Conservation (phyloP, 2,113 vertebrate genomes). For the Neomonachus schauinslandi region DNA sequence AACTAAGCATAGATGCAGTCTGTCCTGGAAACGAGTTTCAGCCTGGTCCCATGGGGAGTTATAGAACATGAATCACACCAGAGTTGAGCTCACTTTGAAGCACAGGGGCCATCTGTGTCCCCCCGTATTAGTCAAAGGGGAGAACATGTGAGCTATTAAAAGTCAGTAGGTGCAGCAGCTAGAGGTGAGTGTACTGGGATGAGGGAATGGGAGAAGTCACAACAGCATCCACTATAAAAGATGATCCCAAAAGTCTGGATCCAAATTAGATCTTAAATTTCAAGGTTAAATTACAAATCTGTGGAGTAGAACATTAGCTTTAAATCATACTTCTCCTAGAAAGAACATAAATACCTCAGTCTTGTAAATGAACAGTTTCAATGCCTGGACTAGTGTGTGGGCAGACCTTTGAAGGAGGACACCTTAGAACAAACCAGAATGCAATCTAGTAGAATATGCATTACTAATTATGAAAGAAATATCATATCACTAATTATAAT, state of each 20-base stretch:
- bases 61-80: neutral
- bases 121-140: neutral
- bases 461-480: neutral
- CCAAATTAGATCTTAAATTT: neutral
- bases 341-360: neutral
- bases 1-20: neutral
- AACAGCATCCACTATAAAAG: neutral
- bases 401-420: neutral
- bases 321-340: neutral
- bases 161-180: neutral
- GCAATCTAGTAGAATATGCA: neutral
- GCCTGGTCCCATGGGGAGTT: neutral
- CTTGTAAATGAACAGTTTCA: neutral
- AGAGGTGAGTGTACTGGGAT: neutral
- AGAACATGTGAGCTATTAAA: neutral
- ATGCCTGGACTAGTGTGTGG: neutral
- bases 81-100: neutral
- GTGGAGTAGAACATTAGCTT: neutral
- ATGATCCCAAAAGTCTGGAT: neutral
- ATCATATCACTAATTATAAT: neutral
- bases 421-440: neutral
- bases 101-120: neutral
- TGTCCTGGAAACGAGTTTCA: neutral
- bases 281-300: neutral
- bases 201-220: neutral